phyloP scores from a whole-genome alignment of 2,113 vertebrate species.

The Gambusia holbrooki region DNA sequence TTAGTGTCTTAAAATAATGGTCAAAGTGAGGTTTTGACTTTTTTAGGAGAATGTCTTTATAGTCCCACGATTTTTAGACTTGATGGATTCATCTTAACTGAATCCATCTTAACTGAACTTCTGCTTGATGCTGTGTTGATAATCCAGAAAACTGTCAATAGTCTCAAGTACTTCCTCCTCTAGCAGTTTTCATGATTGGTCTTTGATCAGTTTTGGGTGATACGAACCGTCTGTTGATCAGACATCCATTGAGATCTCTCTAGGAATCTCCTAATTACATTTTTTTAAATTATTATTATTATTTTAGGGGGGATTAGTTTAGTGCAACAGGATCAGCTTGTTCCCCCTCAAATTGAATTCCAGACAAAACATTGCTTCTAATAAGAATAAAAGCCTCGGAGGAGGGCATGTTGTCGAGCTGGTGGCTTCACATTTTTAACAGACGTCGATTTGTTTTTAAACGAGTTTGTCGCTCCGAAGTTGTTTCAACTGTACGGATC shows the following conservation, averaged over 20 bases:
- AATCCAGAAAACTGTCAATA: too few species aligned
- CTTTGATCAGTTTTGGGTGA: background rate
- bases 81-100: too few species aligned
- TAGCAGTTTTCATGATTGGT: background rate
- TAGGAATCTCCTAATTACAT: slow-evolving; percentile 29
- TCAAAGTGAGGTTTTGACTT: too few species aligned
- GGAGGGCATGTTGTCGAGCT: slow-evolving; percentile 62
- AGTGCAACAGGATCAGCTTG: slow-evolving; percentile 76
- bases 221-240: background rate
- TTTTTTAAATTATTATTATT: too few species aligned
- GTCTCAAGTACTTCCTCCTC: too few species aligned
- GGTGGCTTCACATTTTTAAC: slow-evolving; percentile 53
- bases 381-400: slow-evolving; percentile 89
- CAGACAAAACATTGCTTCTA: slow-evolving; percentile 87
- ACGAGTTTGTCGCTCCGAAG: slow-evolving; percentile 36
- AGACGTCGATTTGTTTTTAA: slow-evolving; percentile 63
- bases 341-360: slow-evolving; percentile 78
- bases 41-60: too few species aligned
- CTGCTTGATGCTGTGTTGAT: too few species aligned
- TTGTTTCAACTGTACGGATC: slow-evolving; percentile 29
- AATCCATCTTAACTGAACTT: too few species aligned
- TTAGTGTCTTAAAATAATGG: too few species aligned
- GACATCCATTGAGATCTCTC: slow-evolving; percentile 29
- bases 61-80: too few species aligned
- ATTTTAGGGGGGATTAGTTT: slow-evolving; percentile 65